Base-by-base conservation (phyloP, 2,888 invertebrate species). In the Capitulum mitella region DNA sequence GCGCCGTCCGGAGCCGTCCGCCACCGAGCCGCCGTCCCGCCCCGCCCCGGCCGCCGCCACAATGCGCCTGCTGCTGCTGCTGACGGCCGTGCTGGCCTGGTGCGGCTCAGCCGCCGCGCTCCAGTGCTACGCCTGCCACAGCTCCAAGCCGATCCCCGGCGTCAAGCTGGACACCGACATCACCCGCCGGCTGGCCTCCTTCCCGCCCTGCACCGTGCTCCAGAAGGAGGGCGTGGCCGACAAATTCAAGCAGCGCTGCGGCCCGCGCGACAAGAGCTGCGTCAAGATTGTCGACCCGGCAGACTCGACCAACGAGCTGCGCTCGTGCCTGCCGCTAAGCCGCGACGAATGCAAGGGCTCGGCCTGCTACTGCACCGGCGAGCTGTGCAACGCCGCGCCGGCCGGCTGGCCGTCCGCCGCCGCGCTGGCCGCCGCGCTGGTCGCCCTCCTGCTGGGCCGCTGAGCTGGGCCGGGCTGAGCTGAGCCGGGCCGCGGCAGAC, bases 41-140 rank as follows among this genome's bases (percentile, higher is more conserved):
- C 8, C 58, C 51, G 51, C 51, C 48, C 16, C 48, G 26, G n/a
- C 54, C 26, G 10, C 29, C 29, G 29, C 29, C 1, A 1, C 58
- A 5, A 29, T 58, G n/a, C 29, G 58, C 51, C 51, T 26, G 29
- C 58, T 34, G 19, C 34, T 64, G 34, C 16, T 64, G 64, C 32
- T 34, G 64, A 5, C 34, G 32, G 19, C 32, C 3, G 34, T 64
- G 34, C 5, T 16, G 19, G 64, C 34, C 32, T 29, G 32, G 32
- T 14, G 3, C 64, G 34, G 19, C 19, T 19, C 64, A 34, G 14
- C 64, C 16, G 29, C 64, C 0, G 64, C 64, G 5, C 64, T 32
- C 37, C 26, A 70, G 40, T 70, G 70, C 40, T 70, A 70, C 70
- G 70, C 70, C 22, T 70, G 70, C n/a, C 70, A 40, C 37, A 22